Evolutionary conservation across 1,140 invertebrate species (phyloP).

Genomic region (Semibalanus balanoides): DNA sequence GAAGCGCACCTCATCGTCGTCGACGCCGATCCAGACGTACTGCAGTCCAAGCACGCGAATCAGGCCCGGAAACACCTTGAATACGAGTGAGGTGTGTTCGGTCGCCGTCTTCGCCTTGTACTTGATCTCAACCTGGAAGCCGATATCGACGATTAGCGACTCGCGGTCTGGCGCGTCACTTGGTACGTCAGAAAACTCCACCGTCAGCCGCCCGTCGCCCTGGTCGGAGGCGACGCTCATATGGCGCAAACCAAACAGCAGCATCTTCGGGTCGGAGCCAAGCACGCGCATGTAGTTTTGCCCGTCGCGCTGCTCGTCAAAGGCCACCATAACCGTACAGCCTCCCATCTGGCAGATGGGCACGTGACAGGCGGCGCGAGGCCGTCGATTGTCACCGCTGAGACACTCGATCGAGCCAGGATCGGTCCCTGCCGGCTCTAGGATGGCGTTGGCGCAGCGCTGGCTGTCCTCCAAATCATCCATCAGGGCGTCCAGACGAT

Average conservation of each 20-base stretch:
- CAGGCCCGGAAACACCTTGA: not conserved
- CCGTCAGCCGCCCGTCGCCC: not conserved
- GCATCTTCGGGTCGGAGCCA: not conserved
- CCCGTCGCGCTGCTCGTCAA: not conserved
- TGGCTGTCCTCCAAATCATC: not conserved
- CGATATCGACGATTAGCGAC: not conserved
- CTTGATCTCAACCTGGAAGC: not conserved
- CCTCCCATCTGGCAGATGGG: not conserved
- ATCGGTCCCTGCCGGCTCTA: not conserved
- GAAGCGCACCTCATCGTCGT: not conserved
- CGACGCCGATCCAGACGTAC: not conserved
- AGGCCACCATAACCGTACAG: not conserved
- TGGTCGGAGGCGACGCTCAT: not conserved
- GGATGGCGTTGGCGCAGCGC: not conserved
- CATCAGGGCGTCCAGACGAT: not conserved
- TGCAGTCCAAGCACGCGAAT: not conserved
- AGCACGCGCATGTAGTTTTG: slow-evolving; percentile 3
- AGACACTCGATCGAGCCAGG: not conserved
- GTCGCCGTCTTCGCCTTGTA: not conserved
- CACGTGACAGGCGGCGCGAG: not conserved
- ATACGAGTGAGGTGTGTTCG: not conserved
- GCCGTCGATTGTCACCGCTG: not conserved
- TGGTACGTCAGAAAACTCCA: not conserved
- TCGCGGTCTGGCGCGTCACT: not conserved
- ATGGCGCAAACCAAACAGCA: not conserved